Base-by-base conservation (phyloP, 2,113 vertebrate species). In the Tamias sibiricus region DNA sequence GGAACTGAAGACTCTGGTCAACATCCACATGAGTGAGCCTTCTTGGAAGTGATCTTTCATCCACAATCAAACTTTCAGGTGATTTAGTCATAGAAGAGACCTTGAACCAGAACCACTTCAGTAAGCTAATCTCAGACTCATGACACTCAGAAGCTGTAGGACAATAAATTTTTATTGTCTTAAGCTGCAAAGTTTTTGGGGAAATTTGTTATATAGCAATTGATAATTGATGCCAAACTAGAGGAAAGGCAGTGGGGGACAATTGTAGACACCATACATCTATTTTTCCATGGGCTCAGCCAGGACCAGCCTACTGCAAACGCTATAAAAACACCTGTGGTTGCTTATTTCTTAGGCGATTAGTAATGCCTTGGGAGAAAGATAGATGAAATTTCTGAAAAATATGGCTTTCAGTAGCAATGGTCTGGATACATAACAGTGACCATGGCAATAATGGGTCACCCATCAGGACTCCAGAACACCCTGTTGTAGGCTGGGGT, bases 281-380 rank as follows among this genome's bases (percentile, higher is more conserved):
- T 64, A 22, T 28, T 87, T 44, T 83, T 75, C 52, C 1, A 3
- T 8, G n/a, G n/a, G 54, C 16, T 87, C 40, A 14, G 7, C 64
- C 35, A 64, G 26, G 40, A 40, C 28, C 30, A 59, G 42, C 40
- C 69, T 52, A 6, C 49, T 35, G 19, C 1, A 64, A 24, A 72
- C 35, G 28, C 30, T 10, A 22, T 28, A 69, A 91, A 91, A 69
- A 47, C 44, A 83, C 69, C 44, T n/a, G 8, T 32, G n/a, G n/a
- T 42, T 76, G 42, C 30, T 95, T 87, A 37, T 87, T 47, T 81
- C 26, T 8, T 79, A 47, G 54, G 69, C 84, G 35, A 88, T 22
- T 49, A 57, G 20, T 90, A 66, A 68, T 62, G 26, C 68, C 17
- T 14, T 37, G 9, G 32, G 12, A 7, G 52, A 22, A 72, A 82